A percentile compares a stretch with the other conserved stretches of the same genome.
phyloP scores from a whole-genome alignment of 1,140 invertebrate species.

The Zaprionus ghesquierei region DNA sequence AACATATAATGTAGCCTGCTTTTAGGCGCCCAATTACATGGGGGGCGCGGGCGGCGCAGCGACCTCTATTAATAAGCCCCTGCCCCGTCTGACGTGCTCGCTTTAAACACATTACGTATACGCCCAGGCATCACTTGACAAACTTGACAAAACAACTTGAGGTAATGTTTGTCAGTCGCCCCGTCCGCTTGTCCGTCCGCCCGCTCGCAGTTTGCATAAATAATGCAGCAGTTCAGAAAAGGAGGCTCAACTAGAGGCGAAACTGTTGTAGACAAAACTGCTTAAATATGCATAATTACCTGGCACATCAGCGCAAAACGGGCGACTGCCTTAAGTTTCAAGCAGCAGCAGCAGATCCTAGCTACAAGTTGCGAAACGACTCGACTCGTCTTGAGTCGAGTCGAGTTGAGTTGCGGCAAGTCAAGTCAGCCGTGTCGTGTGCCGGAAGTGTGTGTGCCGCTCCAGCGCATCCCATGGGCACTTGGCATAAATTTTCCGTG shows the following conservation, averaged over 20 bases:
- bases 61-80: constrained; percentile 27
- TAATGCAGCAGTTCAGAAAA: constrained; percentile 79
- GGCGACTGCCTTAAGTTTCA: constrained; percentile 8
- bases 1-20: constrained; percentile 32
- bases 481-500: constrained; percentile 44
- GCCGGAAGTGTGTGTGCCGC: constrained; percentile 43
- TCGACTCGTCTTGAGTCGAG: neutral
- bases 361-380: neutral
- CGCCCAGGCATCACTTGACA: constrained; percentile 33
- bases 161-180: constrained; percentile 74
- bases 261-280: constrained; percentile 70
- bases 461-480: constrained; percentile 29
- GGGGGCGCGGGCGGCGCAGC: no score
- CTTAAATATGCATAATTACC: constrained; percentile 81
- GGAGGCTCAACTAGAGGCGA: constrained; percentile 61
- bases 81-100: neutral
- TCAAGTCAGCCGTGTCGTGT: constrained; percentile 27
- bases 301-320: constrained; percentile 46
- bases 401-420: constrained; percentile 21
- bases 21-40: constrained; percentile 55
- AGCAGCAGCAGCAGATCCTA: constrained; percentile 7
- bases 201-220: constrained; percentile 64
- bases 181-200: neutral
- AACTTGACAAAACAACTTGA: no score
- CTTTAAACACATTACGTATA: constrained; percentile 45